These are phyloP conservation scores for Brachymystax lenok DNA, from an alignment of 2,797 vertebrate genomes.

Conservation along the genomic window DNA sequence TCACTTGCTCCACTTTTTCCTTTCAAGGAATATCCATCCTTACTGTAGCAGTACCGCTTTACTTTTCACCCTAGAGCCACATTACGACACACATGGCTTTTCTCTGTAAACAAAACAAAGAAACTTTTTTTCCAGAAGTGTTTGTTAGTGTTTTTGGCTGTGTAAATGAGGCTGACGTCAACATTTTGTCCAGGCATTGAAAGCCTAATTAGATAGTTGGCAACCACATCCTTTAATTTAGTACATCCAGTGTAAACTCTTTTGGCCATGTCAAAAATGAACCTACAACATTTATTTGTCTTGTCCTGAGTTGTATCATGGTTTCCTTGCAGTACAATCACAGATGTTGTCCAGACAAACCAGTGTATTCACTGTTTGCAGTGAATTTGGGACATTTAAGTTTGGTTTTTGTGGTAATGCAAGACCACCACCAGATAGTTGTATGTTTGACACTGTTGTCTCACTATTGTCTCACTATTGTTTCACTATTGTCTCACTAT, in stretches of 20 bases:
- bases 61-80: slow-evolving; percentile 8
- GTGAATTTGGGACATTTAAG: slow-evolving; percentile 44
- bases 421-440: slow-evolving; percentile 38
- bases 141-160: slow-evolving; percentile 12
- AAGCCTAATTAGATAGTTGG: slow-evolving; percentile 18
- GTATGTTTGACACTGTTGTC: slow-evolving; percentile 26
- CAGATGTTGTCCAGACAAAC: slow-evolving; percentile 32
- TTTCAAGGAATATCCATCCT: slow-evolving; percentile 20
- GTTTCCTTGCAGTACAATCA: slow-evolving; percentile 27
- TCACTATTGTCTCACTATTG: slow-evolving; percentile 46
- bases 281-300: slow-evolving; percentile 8
- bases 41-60: slow-evolving; percentile 15
- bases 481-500: slow-evolving; percentile 50
- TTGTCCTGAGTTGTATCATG: slow-evolving; percentile 19
- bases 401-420: slow-evolving; percentile 39
- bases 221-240: slow-evolving; percentile 10
- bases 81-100: slow-evolving; percentile 19
- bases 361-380: slow-evolving; percentile 31
- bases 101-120: neutral
- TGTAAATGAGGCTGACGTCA: slow-evolving; percentile 30
- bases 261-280: slow-evolving; percentile 23
- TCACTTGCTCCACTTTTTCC: slow-evolving; percentile 40
- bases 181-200: slow-evolving; percentile 10
- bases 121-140: neutral
- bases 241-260: slow-evolving; percentile 23